Evolutionary conservation across 2,797 vertebrate species (phyloP).

Genomic region (Aratinga solstitialis): DNA sequence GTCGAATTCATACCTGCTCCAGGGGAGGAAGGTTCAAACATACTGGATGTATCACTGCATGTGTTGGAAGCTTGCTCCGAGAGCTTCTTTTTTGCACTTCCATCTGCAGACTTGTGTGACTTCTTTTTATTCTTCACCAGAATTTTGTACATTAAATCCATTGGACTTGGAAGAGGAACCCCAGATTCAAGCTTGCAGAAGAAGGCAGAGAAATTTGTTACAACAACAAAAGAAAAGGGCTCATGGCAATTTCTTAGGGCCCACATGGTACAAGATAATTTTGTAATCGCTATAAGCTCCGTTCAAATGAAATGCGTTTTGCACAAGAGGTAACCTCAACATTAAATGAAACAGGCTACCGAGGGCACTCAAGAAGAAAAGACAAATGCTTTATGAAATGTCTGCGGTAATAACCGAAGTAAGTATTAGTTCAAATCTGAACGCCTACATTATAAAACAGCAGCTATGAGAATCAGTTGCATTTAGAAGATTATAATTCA

Average conservation of each 20-base stretch:
- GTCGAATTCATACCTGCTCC: conserved; percentile 83
- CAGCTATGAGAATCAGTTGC: not conserved
- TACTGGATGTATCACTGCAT: conserved; percentile 90
- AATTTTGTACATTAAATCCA: conserved; percentile 96
- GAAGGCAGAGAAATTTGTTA: not conserved
- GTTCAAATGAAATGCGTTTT: conserved; percentile 10
- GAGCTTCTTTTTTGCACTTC: conserved; percentile 92
- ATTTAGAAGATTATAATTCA: conserved; percentile 3
- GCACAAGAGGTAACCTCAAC: not conserved
- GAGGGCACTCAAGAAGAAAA: not conserved
- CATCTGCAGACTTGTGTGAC: conserved; percentile 87
- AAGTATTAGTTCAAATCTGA: not conserved
- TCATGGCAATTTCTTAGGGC: not conserved
- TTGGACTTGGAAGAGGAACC: conserved; percentile 91
- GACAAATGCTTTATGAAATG: conserved; percentile 3
- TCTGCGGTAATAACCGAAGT: not conserved
- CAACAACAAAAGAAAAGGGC: not conserved
- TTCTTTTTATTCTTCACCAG: conserved; percentile 99
- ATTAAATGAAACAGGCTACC: not conserved
- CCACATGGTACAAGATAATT: not conserved
- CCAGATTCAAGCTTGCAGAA: conserved; percentile 85
- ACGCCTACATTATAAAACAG: not conserved
- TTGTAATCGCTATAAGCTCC: not conserved
- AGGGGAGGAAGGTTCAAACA: conserved; percentile 93
- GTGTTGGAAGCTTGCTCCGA: conserved; percentile 93